Conservation (phyloP, 2,888 invertebrate genomes). For the Neuroscelio doddi region DNA sequence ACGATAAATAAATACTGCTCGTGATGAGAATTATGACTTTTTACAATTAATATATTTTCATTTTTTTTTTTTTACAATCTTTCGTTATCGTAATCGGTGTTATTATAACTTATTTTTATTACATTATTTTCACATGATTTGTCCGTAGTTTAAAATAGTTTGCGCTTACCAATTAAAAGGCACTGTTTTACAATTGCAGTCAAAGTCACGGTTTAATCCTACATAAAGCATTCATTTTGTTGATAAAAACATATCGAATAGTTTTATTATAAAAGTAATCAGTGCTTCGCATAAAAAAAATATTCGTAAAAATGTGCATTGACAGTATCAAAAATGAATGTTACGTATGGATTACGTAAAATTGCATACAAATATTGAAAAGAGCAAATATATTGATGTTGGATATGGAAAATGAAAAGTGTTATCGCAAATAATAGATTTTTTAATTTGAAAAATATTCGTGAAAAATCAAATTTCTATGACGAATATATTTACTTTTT, state of each 20-base stretch:
- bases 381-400: constrained; percentile 4
- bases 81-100: constrained; percentile 2
- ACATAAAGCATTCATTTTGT: constrained; percentile 16
- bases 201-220: constrained; percentile 13
- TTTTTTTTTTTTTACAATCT: too few relatives aligned
- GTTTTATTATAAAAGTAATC: constrained; percentile 6
- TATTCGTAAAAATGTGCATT: constrained; percentile 19
- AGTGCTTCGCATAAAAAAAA: constrained; percentile 17
- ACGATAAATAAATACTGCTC: constrained; percentile 54
- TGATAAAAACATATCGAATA: constrained; percentile 11
- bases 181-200: constrained; percentile 34
- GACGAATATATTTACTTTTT: neutral
- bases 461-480: neutral
- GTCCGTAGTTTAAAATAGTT: constrained; percentile 11
- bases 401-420: too few relatives aligned
- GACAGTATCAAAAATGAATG: constrained; percentile 40
- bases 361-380: neutral
- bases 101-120: constrained; percentile 8
- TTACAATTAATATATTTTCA: too few relatives aligned
- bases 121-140: constrained; percentile 8
- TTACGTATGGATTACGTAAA: constrained; percentile 15
- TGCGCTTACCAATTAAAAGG: constrained; percentile 24
- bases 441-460: too few relatives aligned
- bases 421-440: too few relatives aligned
- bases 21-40: constrained; percentile 12